Conservation (phyloP, 2,797 vertebrate species). For the Notamacropus eugenii region DNA sequence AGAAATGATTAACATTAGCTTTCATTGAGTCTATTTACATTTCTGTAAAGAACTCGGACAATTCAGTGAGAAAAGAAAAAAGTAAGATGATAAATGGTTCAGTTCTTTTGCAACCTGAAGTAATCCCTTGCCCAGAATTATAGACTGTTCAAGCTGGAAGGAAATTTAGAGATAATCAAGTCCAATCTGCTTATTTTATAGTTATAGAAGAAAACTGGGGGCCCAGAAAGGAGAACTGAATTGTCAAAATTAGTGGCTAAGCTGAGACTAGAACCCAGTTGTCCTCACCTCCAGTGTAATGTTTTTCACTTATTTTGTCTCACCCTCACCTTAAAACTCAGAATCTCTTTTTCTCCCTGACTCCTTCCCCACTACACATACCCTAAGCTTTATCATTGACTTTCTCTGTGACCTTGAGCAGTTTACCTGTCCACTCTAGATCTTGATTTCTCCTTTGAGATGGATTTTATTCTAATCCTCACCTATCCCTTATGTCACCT, state of each 20-base stretch:
- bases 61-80: constrained; percentile 7
- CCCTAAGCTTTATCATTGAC: neutral
- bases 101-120: neutral
- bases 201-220: constrained; percentile 7
- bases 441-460: constrained; percentile 24
- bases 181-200: neutral
- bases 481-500: neutral
- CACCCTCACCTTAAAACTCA: neutral
- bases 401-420: neutral
- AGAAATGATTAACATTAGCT: constrained; percentile 24
- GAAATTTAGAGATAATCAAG: constrained; percentile 15
- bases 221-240: constrained; percentile 16
- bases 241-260: neutral
- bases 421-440: neutral
- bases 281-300: neutral
- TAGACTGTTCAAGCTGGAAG: neutral
- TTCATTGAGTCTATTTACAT: constrained; percentile 18
- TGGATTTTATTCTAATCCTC: neutral
- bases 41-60: constrained; percentile 7
- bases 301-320: neutral
- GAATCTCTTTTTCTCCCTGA: neutral
- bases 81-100: neutral
- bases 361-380: neutral
- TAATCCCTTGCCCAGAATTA: constrained; percentile 31
- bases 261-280: neutral